A percentile compares a stretch with the other conserved stretches of the same genome.
Conservation (phyloP, 1,140 invertebrate species). For the Harlomillsia oculata region DNA sequence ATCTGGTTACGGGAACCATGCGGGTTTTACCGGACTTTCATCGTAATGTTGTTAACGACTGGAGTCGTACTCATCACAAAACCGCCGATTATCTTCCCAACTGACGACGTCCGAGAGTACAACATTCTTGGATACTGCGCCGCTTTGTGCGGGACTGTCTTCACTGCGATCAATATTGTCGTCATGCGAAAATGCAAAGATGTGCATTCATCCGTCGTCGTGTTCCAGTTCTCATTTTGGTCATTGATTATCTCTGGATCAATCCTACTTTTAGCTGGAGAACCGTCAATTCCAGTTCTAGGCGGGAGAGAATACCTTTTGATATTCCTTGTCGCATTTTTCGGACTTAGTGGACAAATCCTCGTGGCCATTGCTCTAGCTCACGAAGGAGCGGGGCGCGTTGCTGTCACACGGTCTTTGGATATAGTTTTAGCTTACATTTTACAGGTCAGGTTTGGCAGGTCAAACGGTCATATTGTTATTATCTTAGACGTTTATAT, state of each 20-base stretch:
- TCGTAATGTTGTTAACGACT: conserved; percentile 44
- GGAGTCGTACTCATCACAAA: conserved; percentile 48
- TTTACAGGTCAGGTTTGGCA: conserved; percentile 38
- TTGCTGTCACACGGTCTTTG: conserved; percentile 46
- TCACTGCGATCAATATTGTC: conserved; percentile 47
- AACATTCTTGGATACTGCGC: conserved; percentile 44
- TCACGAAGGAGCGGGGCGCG: conserved; percentile 46
- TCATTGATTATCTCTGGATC: conserved; percentile 38
- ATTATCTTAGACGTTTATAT: neutral
- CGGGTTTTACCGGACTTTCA: conserved; percentile 46
- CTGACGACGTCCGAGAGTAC: conserved; percentile 35
- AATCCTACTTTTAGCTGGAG: conserved; percentile 32
- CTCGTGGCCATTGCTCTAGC: conserved; percentile 45
- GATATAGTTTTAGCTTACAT: conserved; percentile 47
- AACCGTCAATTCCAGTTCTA: conserved; percentile 32
- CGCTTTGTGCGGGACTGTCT: conserved; percentile 45
- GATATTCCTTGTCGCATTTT: conserved; percentile 37
- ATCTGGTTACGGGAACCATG: conserved; percentile 49
- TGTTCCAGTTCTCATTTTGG: conserved; percentile 45
- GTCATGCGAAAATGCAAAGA: conserved; percentile 47
- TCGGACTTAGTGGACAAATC: conserved; percentile 44
- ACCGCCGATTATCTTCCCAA: conserved; percentile 46
- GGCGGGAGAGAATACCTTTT: conserved; percentile 39
- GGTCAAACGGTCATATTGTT: neutral
- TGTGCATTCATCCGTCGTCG: conserved; percentile 45